A percentile compares a stretch with the other conserved stretches of the same genome.
phyloP scores from a whole-genome alignment of 2,113 vertebrate genomes.

The Tragelaphus imberbis region DNA sequence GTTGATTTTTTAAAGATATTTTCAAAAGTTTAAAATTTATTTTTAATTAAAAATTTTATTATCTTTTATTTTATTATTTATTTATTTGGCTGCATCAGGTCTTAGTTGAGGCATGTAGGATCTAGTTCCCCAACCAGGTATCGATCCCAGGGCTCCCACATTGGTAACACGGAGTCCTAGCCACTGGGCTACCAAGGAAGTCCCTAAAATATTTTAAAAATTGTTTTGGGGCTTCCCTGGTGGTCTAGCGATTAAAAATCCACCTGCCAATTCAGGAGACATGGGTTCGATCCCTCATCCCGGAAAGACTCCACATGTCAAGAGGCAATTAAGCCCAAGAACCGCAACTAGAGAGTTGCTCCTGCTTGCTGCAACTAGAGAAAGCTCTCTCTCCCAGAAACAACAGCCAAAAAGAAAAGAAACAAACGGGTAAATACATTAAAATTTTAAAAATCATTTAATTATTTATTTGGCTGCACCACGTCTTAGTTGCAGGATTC shows the following conservation, averaged over 20 bases:
- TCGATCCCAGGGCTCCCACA: neutral
- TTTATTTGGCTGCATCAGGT: neutral
- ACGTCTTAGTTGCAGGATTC: neutral
- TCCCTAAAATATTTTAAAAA: neutral
- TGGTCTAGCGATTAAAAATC: neutral
- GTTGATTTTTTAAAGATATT: neutral
- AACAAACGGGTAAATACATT: neutral
- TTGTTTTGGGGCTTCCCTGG: neutral
- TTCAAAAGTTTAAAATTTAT: neutral
- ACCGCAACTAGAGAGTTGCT: neutral
- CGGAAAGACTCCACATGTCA: neutral
- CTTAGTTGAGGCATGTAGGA: neutral
- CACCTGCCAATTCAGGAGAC: neutral
- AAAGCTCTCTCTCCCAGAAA: neutral
- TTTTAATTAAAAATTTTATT: neutral
- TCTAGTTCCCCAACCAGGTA: neutral
- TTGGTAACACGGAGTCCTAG: neutral
- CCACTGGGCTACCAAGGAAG: neutral
- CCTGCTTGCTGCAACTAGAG: neutral
- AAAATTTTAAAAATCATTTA: neutral
- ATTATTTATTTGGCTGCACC: neutral
- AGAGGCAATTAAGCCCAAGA: neutral
- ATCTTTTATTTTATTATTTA: neutral
- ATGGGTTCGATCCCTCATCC: fast-evolving
- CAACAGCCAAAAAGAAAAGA: neutral